Evolutionary conservation across 2,888 invertebrate species (phyloP).

Genomic region (Creontiades dilutus): DNA sequence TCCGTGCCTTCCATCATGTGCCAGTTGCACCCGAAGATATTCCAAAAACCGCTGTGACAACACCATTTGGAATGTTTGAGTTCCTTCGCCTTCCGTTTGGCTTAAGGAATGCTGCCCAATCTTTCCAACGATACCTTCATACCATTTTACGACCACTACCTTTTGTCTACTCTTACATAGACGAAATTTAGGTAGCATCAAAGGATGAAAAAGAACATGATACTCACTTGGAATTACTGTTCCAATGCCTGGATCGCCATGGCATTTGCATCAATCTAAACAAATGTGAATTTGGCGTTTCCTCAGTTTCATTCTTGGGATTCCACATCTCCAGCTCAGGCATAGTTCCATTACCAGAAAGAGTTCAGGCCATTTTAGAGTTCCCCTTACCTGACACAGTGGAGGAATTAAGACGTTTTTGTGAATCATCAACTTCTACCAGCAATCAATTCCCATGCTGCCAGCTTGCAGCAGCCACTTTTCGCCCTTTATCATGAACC

Average conservation of each 20-base stretch:
- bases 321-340: slow-evolving; percentile 71
- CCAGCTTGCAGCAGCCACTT: slow-evolving; percentile 76
- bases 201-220: slow-evolving; percentile 72
- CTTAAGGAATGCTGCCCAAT: slow-evolving; percentile 75
- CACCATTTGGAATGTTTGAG: slow-evolving; percentile 56
- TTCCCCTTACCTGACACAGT: slow-evolving; percentile 74
- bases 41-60: slow-evolving; percentile 75
- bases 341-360: slow-evolving; percentile 61
- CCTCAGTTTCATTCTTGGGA: slow-evolving; percentile 73
- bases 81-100: slow-evolving; percentile 75
- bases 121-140: slow-evolving; percentile 76
- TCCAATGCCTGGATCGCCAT: slow-evolving; percentile 72
- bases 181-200: slow-evolving; percentile 77
- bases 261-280: slow-evolving; percentile 75
- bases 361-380: slow-evolving; percentile 69
- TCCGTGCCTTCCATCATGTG: slow-evolving; percentile 75
- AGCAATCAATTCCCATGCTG: slow-evolving; percentile 76
- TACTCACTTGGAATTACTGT: slow-evolving; percentile 73
- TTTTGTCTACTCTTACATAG: slow-evolving; percentile 77
- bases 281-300: slow-evolving; percentile 74
- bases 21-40: slow-evolving; percentile 75
- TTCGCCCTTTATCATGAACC: not conserved
- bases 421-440: slow-evolving; percentile 41
- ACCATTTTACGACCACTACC: slow-evolving; percentile 74
- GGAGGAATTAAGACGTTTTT: slow-evolving; percentile 76